Base-by-base conservation (phyloP, 2,113 vertebrate genomes). In the Corythornis madagascariensis region DNA sequence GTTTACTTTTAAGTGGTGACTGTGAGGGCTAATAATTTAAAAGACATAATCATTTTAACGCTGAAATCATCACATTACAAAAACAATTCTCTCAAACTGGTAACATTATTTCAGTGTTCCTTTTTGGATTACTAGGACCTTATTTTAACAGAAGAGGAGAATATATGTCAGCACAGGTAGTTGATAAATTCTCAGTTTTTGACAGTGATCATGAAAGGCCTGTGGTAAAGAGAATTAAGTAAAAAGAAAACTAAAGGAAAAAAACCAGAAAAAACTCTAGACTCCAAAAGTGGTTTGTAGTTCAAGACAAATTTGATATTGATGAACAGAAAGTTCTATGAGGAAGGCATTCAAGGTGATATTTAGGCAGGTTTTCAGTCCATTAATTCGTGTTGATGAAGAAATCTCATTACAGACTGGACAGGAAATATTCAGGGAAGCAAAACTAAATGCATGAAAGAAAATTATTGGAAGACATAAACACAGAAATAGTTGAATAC, bases 331-430 rank as follows among this genome's bases (percentile, higher is more conserved):
- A 95, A 71, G 47, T 69, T 92, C 20, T 84, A 35, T 11, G 9
- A 57, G 17, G 24, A 86, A 86, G 35, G n/a, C 42, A 87, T 82
- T 82, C 59, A 85, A 85, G 35, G 63, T 84, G 31, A 31, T 10
- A 33, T 85, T 89, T 73, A 80, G 25, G 42, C 4, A 63, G 52
- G 73, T 95, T 92, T 79, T 75, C 87, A 92, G 63, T 50, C 59
- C 52, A 93, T 85, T 94, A 91, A 87, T 89, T 85, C 0, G 0
- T 55, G 42, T 79, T 87, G 78, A 85, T 92, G 85, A 85, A 94
- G 61, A 94, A 95, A 89, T 88, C 47, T 92, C 22, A 79, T 93
- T 91, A 79, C 5, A 87, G 67, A 50, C 28, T 70, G 71, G 50
- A 83, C 45, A 87, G 66, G 40, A 78, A 79, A 85, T 91, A 87